Evolutionary conservation across 2,797 vertebrate genomes (phyloP), one percentile per base, ranked within the genome.

Genomic region (Galagoides demidoff): DNA sequence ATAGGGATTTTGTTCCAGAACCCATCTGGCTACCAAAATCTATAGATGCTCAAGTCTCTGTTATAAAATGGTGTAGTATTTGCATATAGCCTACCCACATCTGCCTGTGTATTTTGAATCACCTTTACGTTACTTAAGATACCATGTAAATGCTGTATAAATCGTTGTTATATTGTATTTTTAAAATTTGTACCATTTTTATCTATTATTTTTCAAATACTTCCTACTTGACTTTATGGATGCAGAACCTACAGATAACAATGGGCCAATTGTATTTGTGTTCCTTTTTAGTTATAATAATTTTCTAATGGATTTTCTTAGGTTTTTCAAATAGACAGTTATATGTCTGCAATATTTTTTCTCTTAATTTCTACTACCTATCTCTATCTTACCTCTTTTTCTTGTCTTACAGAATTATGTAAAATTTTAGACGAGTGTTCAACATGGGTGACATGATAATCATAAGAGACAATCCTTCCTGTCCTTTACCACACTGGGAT

Each of bases 271-370:
- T 37, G 19, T 70, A 70, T 61, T 73, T 85, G 49, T 29, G 37
- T 43, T 90, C 1, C 0, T 37, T 76, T 88, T 89, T 74, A 70
- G 43, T 70, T 89, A 70, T 12, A 70, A 63, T 64, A 29, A 25
- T 66, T 83, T 92, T 73, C 68, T 82, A 70, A 37, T 57, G n/a
- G 52, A 92, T 86, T 89, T 94, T 84, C 49, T 64, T 49, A 78
- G 19, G 5, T 74, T 93, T 93, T 70, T 31, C 63, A 93, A 71
- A 68, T 34, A 83, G 55, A 63, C 19, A 25, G 12, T 19, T 83
- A 5, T 87, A 4, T 89, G 49, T 43, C 9, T 66, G 7, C 17
- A 68, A 29, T 82, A 43, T 84, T 79, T 90, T 89, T 79, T 68
- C 37, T 61, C 64, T 89, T 66, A 27, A 43, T 68, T 86, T 90